Evolutionary conservation across 2,113 vertebrate species (phyloP).

Genomic region (Pogonocichla stellata): DNA sequence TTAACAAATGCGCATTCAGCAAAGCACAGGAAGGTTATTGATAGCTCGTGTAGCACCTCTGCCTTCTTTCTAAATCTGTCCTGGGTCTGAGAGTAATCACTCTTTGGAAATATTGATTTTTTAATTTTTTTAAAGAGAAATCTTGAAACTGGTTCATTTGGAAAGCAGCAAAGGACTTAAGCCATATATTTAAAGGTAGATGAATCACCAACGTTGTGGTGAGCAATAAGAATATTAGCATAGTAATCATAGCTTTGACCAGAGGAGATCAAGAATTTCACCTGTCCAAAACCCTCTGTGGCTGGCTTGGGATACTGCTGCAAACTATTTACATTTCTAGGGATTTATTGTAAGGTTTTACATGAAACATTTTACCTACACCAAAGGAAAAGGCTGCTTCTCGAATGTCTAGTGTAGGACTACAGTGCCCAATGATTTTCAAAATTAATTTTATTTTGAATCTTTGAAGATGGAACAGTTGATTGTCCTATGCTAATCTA

Average conservation of each 20-base stretch:
- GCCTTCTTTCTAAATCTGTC: neutral
- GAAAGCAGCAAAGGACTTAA: neutral
- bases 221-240: neutral
- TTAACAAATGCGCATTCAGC: neutral
- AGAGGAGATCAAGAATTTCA: neutral
- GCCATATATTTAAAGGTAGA: neutral
- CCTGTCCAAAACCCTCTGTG: neutral
- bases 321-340: neutral
- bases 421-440: neutral
- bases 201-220: accelerated
- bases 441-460: neutral
- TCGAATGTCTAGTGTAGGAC: neutral
- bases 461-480: neutral
- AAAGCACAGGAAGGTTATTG: neutral
- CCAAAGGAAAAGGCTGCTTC: neutral
- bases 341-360: neutral
- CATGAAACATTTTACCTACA: neutral
- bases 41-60: neutral
- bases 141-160: neutral
- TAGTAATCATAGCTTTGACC: neutral
- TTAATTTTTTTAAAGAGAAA: neutral
- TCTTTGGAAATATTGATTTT: neutral
- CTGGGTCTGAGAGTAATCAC: neutral
- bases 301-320: neutral
- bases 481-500: neutral